Base-by-base conservation (phyloP, 2,113 vertebrate genomes). In the Pelodiscus sinensis region DNA sequence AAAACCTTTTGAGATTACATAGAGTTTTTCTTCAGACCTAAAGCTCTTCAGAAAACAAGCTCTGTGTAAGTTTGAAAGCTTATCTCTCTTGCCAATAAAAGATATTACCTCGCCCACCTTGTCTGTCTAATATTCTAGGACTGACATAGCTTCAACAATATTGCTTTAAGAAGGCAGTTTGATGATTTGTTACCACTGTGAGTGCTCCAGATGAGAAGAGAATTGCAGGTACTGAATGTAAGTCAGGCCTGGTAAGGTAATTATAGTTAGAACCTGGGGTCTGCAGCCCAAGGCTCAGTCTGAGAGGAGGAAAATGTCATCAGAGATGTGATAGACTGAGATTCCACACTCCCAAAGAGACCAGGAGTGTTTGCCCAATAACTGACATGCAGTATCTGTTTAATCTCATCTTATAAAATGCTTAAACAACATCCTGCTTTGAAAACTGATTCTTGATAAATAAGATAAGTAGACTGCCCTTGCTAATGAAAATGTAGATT, bases 361-460 rank as follows among this genome's bases (percentile, higher is more conserved):
- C 60, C 29, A 65, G 60, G 60, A 65, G 14, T 27, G 62, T 14
- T n/a, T 16, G 89, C 90, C 87, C 9, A 22, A 80, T 93, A 55
- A 92, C 86, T 87, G 1, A 87, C 93, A 71, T 0, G 86, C 56
- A n/a, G 87, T 87, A 96, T 94, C 90, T 95, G 89, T 94, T 90
- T 96, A 96, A 94, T 83, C 87, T 96, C 83, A 84, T 96, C 73
- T 94, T 96, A 94, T 84, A 92, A 88, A 96, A 96, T 91, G 91
- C 92, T 92, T 93, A 88, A 85, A 93, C 89, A 94, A 50, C 56
- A 92, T 92, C 93, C 89, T 94, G 75, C 89, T 94, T 87, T 12
- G 77, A 92, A 96, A 96, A 95, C 84, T 71, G 71, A 94, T 90
- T n/a, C 75, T 91, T 81, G 93, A 92, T 93, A 92, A 92, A 19